These are phyloP conservation scores for Meloidogyne exigua DNA, from an alignment of 1,140 invertebrate genomes.

Conservation along the genomic window DNA sequence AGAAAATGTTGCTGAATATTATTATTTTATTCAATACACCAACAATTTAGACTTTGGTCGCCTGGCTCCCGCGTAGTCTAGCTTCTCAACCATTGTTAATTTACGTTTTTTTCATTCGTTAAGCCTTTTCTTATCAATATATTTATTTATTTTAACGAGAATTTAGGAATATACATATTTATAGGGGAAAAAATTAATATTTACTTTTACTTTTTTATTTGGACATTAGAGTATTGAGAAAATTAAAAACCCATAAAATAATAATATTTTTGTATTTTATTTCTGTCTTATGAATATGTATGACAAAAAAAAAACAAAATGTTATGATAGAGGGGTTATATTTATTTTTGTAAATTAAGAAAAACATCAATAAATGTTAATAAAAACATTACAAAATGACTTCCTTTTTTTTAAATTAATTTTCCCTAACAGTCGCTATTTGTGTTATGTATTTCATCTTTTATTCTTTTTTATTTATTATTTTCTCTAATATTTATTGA, in stretches of 20 bases:
- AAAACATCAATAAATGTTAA: too few species aligned
- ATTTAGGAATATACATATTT: background rate
- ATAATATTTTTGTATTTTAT: background rate
- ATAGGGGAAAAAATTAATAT: background rate
- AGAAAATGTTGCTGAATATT: background rate
- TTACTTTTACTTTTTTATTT: too few species aligned
- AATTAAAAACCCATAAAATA: background rate
- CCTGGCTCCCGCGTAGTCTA: background rate
- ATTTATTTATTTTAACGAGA: background rate
- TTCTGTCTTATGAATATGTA: too few species aligned
- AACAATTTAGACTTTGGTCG: background rate
- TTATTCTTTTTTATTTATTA: background rate
- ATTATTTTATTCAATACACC: background rate
- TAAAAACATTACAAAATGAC: background rate
- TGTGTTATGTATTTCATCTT: too few species aligned
- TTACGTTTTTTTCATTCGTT: background rate
- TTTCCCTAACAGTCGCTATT: too few species aligned
- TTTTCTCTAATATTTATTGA: background rate
- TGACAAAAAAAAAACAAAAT: too few species aligned
- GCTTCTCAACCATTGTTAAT: background rate
- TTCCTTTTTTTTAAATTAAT: background rate
- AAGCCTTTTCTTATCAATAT: background rate
- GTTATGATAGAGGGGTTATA: too few species aligned
- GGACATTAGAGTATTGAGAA: background rate
- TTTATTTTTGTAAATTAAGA: too few species aligned